Evolutionary conservation across 2,888 invertebrate genomes (phyloP).

Genomic region (Microplitis deprimator): DNA sequence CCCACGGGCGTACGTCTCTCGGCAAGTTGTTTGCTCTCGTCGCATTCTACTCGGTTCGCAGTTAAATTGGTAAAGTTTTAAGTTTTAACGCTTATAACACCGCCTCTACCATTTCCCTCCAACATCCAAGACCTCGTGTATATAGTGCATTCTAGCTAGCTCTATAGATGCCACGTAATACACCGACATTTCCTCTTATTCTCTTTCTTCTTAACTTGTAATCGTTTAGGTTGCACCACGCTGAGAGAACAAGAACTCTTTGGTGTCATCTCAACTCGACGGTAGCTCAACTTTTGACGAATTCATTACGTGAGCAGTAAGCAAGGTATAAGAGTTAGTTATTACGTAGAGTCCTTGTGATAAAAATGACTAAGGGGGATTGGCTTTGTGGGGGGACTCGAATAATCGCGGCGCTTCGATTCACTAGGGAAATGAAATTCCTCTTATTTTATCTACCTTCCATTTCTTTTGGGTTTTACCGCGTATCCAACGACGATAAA

Average conservation of each 20-base stretch:
- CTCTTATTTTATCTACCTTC: constrained; percentile 19
- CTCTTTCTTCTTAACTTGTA: constrained; percentile 29
- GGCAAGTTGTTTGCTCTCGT: constrained; percentile 49
- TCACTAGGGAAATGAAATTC: constrained; percentile 31
- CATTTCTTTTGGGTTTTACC: constrained; percentile 23
- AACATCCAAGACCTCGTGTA: constrained; percentile 16
- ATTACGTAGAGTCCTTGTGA: constrained; percentile 31
- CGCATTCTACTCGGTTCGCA: constrained; percentile 52
- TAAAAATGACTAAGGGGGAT: constrained; percentile 26
- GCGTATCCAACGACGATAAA: constrained; percentile 33
- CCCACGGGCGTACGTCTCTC: constrained; percentile 37
- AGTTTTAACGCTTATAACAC: constrained; percentile 51
- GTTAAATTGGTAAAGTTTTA: constrained; percentile 56
- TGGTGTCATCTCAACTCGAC: constrained; percentile 10
- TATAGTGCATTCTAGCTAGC: not conserved
- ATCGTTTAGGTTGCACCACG: constrained; percentile 15
- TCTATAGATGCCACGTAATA: constrained; percentile 6
- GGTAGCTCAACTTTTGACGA: constrained; percentile 23
- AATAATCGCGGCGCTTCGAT: constrained; percentile 33
- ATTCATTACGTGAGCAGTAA: constrained; percentile 22
- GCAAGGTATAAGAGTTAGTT: constrained; percentile 14
- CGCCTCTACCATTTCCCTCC: constrained; percentile 28
- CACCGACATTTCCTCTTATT: constrained; percentile 24
- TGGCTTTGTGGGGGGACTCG: constrained; percentile 17
- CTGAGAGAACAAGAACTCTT: constrained; percentile 5